phyloP scores from a whole-genome alignment of 2,113 vertebrate species.

The Peromyscus polionotus region DNA sequence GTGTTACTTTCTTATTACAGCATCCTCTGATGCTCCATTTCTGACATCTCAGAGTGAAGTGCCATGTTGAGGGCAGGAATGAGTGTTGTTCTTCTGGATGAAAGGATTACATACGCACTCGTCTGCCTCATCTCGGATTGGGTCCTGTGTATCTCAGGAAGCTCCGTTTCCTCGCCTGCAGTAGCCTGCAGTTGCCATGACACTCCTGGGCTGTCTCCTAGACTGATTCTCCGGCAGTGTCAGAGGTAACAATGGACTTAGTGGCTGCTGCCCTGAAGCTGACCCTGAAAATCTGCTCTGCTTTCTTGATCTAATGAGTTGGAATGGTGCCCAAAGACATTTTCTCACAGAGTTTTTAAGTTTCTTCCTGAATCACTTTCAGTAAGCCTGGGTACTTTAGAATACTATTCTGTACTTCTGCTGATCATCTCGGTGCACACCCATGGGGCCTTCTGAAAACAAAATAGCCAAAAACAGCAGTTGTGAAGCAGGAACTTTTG shows the following conservation, averaged over 20 bases:
- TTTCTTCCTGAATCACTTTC: background rate
- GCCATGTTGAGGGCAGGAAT: background rate
- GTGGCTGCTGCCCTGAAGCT: background rate
- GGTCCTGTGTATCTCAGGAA: background rate
- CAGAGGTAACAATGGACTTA: background rate
- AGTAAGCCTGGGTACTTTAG: background rate
- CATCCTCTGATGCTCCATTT: background rate
- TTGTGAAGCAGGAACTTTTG: background rate
- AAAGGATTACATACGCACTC: background rate
- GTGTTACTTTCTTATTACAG: background rate
- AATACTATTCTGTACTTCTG: background rate
- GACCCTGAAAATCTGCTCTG: conserved; percentile 40
- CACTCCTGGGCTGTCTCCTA: background rate
- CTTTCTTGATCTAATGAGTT: conserved; percentile 43
- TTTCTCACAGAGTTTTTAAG: background rate
- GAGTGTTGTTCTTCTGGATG: background rate
- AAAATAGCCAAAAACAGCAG: conserved; percentile 51
- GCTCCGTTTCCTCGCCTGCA: background rate
- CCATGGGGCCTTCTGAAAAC: conserved; percentile 21
- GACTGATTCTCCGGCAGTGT: background rate
- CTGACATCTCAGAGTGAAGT: background rate
- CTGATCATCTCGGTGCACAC: background rate
- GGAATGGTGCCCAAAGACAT: background rate
- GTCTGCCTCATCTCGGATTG: background rate
- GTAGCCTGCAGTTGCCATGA: conserved; percentile 56